phyloP scores from a whole-genome alignment of 1,140 invertebrate species.

The Papilio dardanus region DNA sequence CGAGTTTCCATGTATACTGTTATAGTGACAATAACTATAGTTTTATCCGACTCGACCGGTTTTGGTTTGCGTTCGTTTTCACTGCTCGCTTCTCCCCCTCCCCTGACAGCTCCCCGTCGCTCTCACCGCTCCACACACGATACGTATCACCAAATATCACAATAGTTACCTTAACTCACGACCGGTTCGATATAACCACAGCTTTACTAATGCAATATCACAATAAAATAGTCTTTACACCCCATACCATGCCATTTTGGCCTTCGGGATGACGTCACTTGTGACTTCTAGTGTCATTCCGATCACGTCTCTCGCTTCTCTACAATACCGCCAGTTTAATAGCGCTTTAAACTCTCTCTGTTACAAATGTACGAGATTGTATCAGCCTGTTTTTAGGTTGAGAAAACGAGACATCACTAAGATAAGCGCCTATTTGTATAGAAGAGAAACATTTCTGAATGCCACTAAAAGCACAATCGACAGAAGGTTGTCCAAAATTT shows the following conservation, averaged over 20 bases:
- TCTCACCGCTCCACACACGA: constrained; percentile 49
- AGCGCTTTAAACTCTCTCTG: not conserved
- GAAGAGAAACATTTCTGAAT: not conserved
- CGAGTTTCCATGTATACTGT: constrained; percentile 61
- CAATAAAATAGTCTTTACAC: constrained; percentile 67
- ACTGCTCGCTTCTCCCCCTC: constrained; percentile 43
- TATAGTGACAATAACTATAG: constrained; percentile 47
- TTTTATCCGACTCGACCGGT: constrained; percentile 45
- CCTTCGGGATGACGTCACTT: constrained; percentile 54
- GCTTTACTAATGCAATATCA: constrained; percentile 79
- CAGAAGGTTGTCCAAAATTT: constrained; percentile 66
- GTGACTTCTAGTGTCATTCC: constrained; percentile 50
- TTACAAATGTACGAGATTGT: not conserved
- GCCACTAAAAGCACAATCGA: constrained; percentile 39
- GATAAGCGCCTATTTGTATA: not conserved
- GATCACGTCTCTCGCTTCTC: constrained; percentile 9
- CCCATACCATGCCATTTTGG: constrained; percentile 52
- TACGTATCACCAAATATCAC: constrained; percentile 77
- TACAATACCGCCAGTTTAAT: not conserved
- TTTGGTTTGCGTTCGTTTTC: constrained; percentile 49
- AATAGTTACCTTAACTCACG: constrained; percentile 80
- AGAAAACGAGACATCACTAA: not conserved
- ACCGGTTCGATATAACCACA: constrained; percentile 77
- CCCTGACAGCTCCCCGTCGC: constrained; percentile 50
- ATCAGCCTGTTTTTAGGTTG: not conserved